Conservation (phyloP, 2,113 vertebrate genomes). For the Atlantisia rogersi region DNA sequence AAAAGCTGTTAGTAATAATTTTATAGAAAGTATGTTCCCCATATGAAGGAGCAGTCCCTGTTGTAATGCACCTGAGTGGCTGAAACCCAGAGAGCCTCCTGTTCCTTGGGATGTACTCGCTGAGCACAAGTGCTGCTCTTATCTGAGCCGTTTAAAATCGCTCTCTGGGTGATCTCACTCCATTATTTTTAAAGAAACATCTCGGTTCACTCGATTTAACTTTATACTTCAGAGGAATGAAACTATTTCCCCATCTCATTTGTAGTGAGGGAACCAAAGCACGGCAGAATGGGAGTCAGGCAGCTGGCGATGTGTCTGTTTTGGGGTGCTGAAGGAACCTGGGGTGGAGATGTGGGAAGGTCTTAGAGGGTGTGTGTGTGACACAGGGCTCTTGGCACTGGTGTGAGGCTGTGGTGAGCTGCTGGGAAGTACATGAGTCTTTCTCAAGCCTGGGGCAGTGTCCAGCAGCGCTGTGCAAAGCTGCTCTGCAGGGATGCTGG, state of each 20-base stretch:
- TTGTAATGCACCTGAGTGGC: background rate
- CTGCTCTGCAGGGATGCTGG: background rate
- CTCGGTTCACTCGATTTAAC: constrained; percentile 58
- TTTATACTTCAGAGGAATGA: constrained; percentile 21
- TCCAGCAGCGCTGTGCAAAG: rapidly evolving
- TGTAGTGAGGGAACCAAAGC: background rate
- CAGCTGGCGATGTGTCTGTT: rapidly evolving
- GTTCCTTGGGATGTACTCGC: background rate
- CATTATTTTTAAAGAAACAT: constrained; percentile 36
- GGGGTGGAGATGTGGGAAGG: background rate
- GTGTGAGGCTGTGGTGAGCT: background rate
- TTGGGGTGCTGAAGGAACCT: background rate
- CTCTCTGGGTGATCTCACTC: constrained; percentile 25
- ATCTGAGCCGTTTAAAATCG: background rate
- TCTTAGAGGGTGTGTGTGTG: background rate
- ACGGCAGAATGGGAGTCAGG: background rate
- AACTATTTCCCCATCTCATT: constrained; percentile 7
- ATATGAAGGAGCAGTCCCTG: background rate
- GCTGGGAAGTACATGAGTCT: rapidly evolving
- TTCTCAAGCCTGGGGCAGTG: rapidly evolving
- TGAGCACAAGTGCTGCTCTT: background rate
- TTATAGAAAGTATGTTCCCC: background rate
- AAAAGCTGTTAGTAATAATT: background rate
- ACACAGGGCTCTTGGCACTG: background rate
- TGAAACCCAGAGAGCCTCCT: background rate